These are phyloP conservation scores for Oxyura jamaicensis DNA, from an alignment of 2,113 vertebrate genomes.

Conservation along the genomic window DNA sequence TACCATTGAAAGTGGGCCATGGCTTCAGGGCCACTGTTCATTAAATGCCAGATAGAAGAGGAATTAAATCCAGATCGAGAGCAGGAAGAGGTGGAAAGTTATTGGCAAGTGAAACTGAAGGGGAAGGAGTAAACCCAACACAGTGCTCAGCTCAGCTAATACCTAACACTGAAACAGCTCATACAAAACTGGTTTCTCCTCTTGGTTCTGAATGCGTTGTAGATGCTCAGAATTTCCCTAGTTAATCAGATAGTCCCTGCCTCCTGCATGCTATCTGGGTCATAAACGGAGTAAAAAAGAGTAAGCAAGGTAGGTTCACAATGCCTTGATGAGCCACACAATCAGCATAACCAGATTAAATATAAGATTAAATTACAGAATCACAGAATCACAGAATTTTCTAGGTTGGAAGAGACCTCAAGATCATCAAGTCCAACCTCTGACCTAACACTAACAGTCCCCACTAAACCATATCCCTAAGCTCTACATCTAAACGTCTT, in stretches of 20 bases:
- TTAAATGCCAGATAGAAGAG: background rate
- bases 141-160: background rate
- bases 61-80: background rate
- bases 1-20: background rate
- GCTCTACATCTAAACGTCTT: too few relatives aligned
- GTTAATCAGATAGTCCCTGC: background rate
- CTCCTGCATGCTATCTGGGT: background rate
- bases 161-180: background rate
- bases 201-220: background rate
- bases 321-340: background rate
- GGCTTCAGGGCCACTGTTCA: background rate
- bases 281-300: background rate
- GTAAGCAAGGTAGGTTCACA: background rate
- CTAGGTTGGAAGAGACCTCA: too few relatives aligned
- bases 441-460: too few relatives aligned
- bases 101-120: background rate
- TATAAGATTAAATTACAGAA: too few relatives aligned
- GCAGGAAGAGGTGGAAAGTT: accelerated
- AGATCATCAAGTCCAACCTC: too few relatives aligned
- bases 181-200: background rate
- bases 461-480: too few relatives aligned
- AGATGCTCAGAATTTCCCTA: background rate
- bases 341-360: background rate
- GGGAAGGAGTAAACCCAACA: background rate
- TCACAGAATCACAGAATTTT: too few relatives aligned